phyloP scores from a whole-genome alignment of 2,888 invertebrate species.

The Polylopha cassiicola region DNA sequence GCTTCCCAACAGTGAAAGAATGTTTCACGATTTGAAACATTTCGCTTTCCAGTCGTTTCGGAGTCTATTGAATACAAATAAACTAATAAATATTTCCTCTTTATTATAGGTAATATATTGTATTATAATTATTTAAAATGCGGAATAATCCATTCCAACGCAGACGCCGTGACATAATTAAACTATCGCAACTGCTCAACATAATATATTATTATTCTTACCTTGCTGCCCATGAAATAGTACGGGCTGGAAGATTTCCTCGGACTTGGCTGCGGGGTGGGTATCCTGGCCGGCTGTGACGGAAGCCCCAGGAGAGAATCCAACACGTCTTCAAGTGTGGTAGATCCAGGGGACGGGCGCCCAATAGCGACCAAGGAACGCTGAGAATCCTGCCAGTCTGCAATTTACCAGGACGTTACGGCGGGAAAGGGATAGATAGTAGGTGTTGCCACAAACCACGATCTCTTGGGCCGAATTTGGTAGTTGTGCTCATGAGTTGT shows the following conservation, averaged over 20 bases:
- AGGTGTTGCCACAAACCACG: no score
- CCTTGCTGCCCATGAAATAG: slow-evolving; percentile 71
- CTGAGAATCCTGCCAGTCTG: slow-evolving; percentile 74
- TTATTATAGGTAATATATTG: no score
- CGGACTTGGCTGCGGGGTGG: slow-evolving; percentile 80
- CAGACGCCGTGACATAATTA: not conserved
- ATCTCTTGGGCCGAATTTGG: no score
- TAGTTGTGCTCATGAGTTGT: no score
- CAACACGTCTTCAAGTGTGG: slow-evolving; percentile 95
- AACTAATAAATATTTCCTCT: no score
- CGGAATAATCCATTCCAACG: no score
- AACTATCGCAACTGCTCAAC: not conserved
- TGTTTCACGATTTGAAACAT: no score
- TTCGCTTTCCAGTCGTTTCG: no score
- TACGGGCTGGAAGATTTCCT: slow-evolving; percentile 68
- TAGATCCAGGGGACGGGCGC: slow-evolving; percentile 86
- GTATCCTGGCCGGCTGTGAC: slow-evolving; percentile 82
- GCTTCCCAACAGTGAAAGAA: no score
- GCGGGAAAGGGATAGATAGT: no score
- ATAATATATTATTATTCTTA: slow-evolving; percentile 31
- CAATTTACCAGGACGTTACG: slow-evolving; percentile 32
- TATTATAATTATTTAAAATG: no score
- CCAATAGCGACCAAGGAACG: slow-evolving; percentile 74
- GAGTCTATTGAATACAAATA: no score
- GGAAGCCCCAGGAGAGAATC: slow-evolving; percentile 94